Base-by-base conservation (phyloP, 2,888 invertebrate genomes). In the Tipula confusa region DNA sequence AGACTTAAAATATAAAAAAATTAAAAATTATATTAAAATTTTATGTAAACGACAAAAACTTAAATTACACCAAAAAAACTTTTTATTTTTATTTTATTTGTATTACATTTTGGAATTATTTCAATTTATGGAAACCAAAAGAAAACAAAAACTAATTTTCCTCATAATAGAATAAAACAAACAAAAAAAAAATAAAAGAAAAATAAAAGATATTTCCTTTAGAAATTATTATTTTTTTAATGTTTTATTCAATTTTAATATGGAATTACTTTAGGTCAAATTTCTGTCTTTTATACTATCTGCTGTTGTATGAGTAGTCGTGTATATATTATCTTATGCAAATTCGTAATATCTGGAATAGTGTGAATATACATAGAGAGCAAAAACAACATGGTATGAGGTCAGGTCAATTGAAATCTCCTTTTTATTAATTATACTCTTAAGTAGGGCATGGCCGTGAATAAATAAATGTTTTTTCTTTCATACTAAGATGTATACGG, bases 101-200 rank as follows among this genome's bases (percentile, higher is more conserved):
- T 11, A 43, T 43, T 64, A 64, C 64, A 64, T 64, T 43, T 64
- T 64, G 64, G 64, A 64, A 64, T 64, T 64, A 64, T 64, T 64
- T 64, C 64, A 64, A 64, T 64, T 64, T 64, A 64, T 15, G 11
- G 64, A 64, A 24, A 64, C 64, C 18, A 24, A 64, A 64, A 1
- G 64, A 24, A 64, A 64, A 18, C 64, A 64, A 64, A 64, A 64
- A 24, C 24, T 64, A 9, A 64, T 64, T 64, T 64, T 64, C 64
- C 24, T 64, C 6, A 64, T 24, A 64, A 64, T 1, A 48, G 24
- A 48, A 24, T 24, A 38, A 38, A 38, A 38, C 13, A 38, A 38
- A n/a, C n/a, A n/a, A n/a, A n/a, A n/a, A n/a, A 64, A 64, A 24
- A 24, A 24, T 64, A 9, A 64, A 6, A 24, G 24, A 64, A 64